Evolutionary conservation across 64 coral and sea anemone genomes (phyloP).

Genomic region (Exaiptasia diaphana): DNA sequence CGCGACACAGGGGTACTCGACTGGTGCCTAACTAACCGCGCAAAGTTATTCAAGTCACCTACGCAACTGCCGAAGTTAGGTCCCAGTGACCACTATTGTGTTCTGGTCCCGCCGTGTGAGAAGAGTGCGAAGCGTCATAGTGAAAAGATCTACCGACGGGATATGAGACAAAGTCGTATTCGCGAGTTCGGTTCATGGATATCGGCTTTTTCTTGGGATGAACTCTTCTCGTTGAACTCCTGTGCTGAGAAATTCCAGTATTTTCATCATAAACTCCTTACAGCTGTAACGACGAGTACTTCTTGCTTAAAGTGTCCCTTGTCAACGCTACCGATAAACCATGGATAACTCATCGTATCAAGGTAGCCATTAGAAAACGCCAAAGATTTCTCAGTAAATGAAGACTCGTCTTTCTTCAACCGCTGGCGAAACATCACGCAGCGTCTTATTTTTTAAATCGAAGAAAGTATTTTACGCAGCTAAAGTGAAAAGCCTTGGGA

Average conservation of each 20-base stretch:
- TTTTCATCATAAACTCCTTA: background rate
- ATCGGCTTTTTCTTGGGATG: slow-evolving; percentile 40
- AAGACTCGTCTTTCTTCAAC: slow-evolving; percentile 36
- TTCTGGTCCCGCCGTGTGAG: slow-evolving; percentile 23
- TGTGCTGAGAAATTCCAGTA: slow-evolving; percentile 35
- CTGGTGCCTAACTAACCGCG: slow-evolving; percentile 58
- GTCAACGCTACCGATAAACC: slow-evolving; percentile 52
- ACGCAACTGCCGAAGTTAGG: slow-evolving; percentile 52
- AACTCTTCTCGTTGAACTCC: slow-evolving; percentile 20
- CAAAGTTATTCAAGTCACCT: slow-evolving; percentile 15
- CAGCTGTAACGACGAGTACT: slow-evolving; percentile 21
- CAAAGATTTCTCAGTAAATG: slow-evolving; percentile 43
- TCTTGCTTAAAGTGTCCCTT: background rate
- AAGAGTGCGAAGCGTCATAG: slow-evolving; percentile 14
- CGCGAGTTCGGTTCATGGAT: slow-evolving; percentile 35
- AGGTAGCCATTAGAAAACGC: slow-evolving; percentile 34
- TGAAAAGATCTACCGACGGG: slow-evolving; percentile 14
- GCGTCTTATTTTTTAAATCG: background rate
- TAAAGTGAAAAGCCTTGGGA: slow-evolving; percentile 11
- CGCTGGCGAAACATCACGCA: slow-evolving; percentile 32
- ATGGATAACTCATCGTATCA: slow-evolving; percentile 43
- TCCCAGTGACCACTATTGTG: slow-evolving; percentile 50
- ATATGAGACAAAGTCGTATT: slow-evolving; percentile 18
- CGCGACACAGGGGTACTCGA: slow-evolving; percentile 43
- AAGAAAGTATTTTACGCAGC: slow-evolving; percentile 11